Percentiles rank a stretch among this genome's conserved stretches.
phyloP scores from a whole-genome alignment of 37 sponge, comb jelly and placozoan species.

The Eunapius fragilis region DNA sequence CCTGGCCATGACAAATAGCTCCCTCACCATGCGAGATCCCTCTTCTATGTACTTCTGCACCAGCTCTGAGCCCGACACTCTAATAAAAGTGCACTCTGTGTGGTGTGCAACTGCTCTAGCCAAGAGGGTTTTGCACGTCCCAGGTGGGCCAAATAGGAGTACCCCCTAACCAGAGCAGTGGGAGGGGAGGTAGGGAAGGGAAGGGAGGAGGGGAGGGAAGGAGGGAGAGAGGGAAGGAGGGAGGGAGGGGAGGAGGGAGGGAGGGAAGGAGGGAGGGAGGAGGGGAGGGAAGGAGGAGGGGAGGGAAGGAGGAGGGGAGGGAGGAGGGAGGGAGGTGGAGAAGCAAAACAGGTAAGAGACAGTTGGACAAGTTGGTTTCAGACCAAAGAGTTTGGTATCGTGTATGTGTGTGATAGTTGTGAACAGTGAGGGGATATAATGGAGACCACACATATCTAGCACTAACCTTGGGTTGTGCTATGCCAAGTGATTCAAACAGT shows the following conservation, averaged over 20 bases:
- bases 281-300: too few species aligned
- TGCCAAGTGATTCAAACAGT: conserved; percentile 97
- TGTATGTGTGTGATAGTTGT: too few species aligned
- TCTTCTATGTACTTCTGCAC: conserved; percentile 99
- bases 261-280: too few species aligned
- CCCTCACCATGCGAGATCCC: conserved; percentile 85
- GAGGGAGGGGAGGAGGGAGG: neutral
- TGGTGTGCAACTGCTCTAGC: conserved; percentile 99
- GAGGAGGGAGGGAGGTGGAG: too few species aligned
- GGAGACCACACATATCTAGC: too few species aligned
- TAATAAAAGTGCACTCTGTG: conserved; percentile 97
- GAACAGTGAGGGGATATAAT: too few species aligned
- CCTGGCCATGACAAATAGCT: conserved; percentile 85
- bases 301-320: too few species aligned
- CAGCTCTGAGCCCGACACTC: conserved; percentile 98
- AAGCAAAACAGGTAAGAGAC: too few species aligned
- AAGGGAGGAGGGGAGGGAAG: neutral
- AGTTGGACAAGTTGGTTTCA: too few species aligned
- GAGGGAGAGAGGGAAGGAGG: neutral
- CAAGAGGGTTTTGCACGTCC: conserved; percentile 96
- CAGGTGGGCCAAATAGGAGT: conserved; percentile 92
- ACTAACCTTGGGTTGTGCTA: conserved; percentile 95
- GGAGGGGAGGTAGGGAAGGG: neutral
- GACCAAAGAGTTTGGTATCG: too few species aligned
- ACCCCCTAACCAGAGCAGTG: too few species aligned